These are phyloP conservation scores for Kradibia gibbosae DNA, from an alignment of 1,140 invertebrate species.

Conservation along the genomic window DNA sequence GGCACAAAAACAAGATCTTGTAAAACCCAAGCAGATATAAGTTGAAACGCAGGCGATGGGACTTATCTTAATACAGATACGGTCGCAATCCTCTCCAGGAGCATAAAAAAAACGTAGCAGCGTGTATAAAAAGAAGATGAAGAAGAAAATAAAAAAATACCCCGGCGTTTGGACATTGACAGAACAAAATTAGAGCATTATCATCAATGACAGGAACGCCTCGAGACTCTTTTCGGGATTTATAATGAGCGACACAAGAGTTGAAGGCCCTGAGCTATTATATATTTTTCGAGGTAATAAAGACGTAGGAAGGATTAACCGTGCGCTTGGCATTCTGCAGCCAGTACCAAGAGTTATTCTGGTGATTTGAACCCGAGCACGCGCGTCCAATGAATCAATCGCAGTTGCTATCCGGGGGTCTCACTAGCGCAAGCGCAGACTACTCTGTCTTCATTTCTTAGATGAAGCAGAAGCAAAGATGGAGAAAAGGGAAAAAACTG, in stretches of 20 bases:
- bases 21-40: no score
- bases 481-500: not conserved
- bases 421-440: not conserved
- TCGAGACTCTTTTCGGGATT: constrained; percentile 13
- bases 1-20: no score
- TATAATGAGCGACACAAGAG: constrained; percentile 30
- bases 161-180: not conserved
- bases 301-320: constrained; percentile 66
- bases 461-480: not conserved
- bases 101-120: no score
- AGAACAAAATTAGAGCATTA: not conserved
- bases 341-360: constrained; percentile 62
- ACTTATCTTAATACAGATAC: no score
- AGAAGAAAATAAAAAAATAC: not conserved
- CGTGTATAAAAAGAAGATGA: not conserved
- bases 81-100: no score
- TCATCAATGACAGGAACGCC: not conserved
- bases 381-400: constrained; percentile 70
- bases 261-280: constrained; percentile 53
- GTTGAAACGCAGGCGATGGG: no score
- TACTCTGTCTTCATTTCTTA: constrained; percentile 26
- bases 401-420: constrained; percentile 31
- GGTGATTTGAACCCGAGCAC: constrained; percentile 67
- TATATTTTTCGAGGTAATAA: constrained; percentile 66
- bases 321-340: constrained; percentile 60